Conservation (phyloP, 1,140 invertebrate species). For the Amphibalanus amphitrite region DNA sequence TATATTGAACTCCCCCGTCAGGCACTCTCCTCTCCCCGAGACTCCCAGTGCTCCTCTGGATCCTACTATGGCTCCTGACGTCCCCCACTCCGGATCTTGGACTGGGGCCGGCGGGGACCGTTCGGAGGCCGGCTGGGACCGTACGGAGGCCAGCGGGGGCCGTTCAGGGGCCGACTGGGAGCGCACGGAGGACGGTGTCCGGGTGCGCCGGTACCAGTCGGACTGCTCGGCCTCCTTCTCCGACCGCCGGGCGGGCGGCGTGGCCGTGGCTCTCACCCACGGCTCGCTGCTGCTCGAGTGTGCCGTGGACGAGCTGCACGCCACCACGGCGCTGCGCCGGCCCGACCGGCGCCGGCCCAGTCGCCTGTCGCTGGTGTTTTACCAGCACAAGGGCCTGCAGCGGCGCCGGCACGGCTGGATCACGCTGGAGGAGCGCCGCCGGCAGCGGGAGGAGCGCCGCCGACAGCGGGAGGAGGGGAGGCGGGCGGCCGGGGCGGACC, state of each 20-base stretch:
- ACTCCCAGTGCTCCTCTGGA: too few species aligned
- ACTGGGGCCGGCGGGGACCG: too few species aligned
- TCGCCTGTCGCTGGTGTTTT: constrained; percentile 81
- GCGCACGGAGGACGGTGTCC: background rate
- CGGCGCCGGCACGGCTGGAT: constrained; percentile 66
- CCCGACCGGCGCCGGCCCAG: constrained; percentile 76
- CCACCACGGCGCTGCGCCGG: constrained; percentile 69
- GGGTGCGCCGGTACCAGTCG: background rate
- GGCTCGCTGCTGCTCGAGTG: constrained; percentile 90
- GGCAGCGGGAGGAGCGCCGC: background rate
- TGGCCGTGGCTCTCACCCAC: constrained; percentile 78
- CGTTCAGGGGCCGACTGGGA: constrained; percentile 27
- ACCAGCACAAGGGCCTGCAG: constrained; percentile 84
- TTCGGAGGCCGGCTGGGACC: too few species aligned
- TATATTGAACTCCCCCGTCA: too few species aligned
- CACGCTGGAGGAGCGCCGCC: constrained; percentile 53
- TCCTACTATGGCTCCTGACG: too few species aligned
- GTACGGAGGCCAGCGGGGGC: too few species aligned
- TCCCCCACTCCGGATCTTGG: too few species aligned
- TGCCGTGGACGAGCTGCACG: constrained; percentile 86
- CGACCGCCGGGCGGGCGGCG: constrained; percentile 76
- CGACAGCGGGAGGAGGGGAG: too few species aligned
- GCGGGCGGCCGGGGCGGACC: too few species aligned
- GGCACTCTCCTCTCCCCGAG: too few species aligned
- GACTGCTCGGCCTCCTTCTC: constrained; percentile 51